A percentile compares a stretch with the other conserved stretches of the same genome.
These are phyloP conservation scores for Synergus laeviventris DNA, from an alignment of 2,888 invertebrate species.

Conservation along the genomic window DNA sequence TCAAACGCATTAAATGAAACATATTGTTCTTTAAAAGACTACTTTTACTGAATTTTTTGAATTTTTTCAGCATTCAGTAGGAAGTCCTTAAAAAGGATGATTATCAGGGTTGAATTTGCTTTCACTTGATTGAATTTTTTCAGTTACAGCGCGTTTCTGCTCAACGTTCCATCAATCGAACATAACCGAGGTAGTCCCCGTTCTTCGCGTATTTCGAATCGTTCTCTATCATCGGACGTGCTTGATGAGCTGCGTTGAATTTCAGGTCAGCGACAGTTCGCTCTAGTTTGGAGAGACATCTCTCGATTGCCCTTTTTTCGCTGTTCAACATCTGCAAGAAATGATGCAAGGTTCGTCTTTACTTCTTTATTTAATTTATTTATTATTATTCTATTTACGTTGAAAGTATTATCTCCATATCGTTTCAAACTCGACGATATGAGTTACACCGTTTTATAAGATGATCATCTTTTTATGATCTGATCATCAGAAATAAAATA, in stretches of 20 bases:
- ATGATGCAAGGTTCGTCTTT: neutral
- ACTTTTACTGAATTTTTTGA: neutral
- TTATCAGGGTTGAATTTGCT: neutral
- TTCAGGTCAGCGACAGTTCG: constrained; percentile 60
- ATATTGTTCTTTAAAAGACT: neutral
- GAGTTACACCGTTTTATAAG: no score
- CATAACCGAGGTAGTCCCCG: constrained; percentile 62
- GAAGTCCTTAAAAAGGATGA: neutral
- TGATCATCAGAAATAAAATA: no score
- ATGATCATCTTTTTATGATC: no score
- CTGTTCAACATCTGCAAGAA: constrained; percentile 63
- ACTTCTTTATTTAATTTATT: neutral
- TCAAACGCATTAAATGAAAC: neutral
- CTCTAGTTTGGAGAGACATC: constrained; percentile 63
- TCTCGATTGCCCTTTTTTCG: constrained; percentile 67
- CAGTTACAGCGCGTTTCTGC: constrained; percentile 4
- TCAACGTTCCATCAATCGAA: constrained; percentile 56
- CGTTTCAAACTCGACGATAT: no score
- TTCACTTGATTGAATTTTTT: neutral
- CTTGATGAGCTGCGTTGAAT: constrained; percentile 58
- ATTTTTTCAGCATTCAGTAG: neutral
- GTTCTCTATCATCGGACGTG: constrained; percentile 57
- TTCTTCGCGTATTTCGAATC: constrained; percentile 56
- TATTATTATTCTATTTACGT: neutral
- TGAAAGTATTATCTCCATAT: neutral